Evolutionary conservation across 2,797 vertebrate genomes (phyloP), one percentile per base, ranked within the genome.

Genomic region (Coracias cyanogaster): DNA sequence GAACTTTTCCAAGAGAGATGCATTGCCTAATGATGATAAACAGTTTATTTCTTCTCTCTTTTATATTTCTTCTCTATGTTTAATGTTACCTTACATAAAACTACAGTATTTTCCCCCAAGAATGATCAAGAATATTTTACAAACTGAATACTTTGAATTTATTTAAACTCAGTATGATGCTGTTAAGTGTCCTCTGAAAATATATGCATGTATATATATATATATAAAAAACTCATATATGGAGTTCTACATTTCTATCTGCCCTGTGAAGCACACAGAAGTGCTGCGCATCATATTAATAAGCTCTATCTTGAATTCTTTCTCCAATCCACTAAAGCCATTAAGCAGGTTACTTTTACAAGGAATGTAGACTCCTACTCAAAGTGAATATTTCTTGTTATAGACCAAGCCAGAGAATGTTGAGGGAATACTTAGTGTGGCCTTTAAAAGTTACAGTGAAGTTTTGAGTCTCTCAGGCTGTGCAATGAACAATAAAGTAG

Each of bases 311-410:
- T 89, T 64, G 71, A 79, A 86, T 92, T 87, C 31, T 60, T 90
- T 84, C 39, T 95, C 49, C 48, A 73, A 16, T n/a, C 74, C 77
- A 87, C 67, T 73, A 92, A 93, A 95, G 62, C 67, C 71, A 89
- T 92, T 89, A 89, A 91, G 37, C 28, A 89, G 82, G 90, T 80
- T 82, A 72, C 81, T 92, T 89, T 90, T 64, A 91, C 92, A 90
- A 92, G 67, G 45, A 93, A 67, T 51, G 31, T 21, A 82, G 60
- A 60, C 74, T 89, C 64, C 60, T 77, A 80, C 83, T 91, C 90
- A 93, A 93, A 94, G 60, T 52, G 88, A 94, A 67, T 90, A 87
- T 92, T 95, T 92, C 45, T 79, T 82, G 39, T 76, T 92, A 82
- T 9, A 90, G 55, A 71, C 39, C 78, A 84, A 91, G 43, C 43